These are phyloP conservation scores for Dione vanillae DNA, from an alignment of 2,888 invertebrate species.

Conservation along the genomic window DNA sequence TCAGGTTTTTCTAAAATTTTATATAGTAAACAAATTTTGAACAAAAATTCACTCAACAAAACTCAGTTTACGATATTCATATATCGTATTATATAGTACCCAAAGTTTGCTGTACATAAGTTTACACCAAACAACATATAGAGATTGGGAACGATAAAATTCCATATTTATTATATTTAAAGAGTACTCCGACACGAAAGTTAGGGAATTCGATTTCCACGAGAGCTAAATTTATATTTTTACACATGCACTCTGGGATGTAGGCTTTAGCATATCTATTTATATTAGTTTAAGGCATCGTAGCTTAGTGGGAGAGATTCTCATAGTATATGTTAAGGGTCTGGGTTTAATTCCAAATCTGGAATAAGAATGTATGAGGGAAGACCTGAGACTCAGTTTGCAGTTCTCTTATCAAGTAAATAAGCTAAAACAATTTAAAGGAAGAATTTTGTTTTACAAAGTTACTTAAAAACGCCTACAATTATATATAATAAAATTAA, in stretches of 20 bases:
- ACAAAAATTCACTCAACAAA: neutral
- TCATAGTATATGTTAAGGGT: neutral
- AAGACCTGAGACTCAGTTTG: too few relatives aligned
- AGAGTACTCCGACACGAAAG: slow-evolving; percentile 19
- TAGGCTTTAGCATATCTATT: neutral
- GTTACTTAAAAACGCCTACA: too few relatives aligned
- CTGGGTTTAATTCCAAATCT: neutral
- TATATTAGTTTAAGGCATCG: neutral
- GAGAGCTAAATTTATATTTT: neutral
- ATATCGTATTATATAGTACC: neutral
- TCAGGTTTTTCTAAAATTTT: neutral
- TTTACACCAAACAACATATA: slow-evolving; percentile 3
- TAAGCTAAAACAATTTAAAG: too few relatives aligned
- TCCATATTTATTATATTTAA: slow-evolving; percentile 19
- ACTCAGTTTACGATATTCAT: neutral
- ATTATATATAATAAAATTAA: too few relatives aligned
- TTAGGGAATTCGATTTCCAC: slow-evolving; percentile 17
- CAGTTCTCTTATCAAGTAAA: too few relatives aligned
- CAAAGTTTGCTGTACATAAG: neutral
- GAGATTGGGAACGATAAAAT: slow-evolving; percentile 15
- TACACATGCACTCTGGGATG: neutral
- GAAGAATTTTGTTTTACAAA: too few relatives aligned
- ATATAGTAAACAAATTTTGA: neutral
- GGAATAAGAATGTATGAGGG: neutral
- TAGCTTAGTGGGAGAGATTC: neutral